Base-by-base conservation (phyloP, 2,113 vertebrate species). In the Chiloscyllium plagiosum region DNA sequence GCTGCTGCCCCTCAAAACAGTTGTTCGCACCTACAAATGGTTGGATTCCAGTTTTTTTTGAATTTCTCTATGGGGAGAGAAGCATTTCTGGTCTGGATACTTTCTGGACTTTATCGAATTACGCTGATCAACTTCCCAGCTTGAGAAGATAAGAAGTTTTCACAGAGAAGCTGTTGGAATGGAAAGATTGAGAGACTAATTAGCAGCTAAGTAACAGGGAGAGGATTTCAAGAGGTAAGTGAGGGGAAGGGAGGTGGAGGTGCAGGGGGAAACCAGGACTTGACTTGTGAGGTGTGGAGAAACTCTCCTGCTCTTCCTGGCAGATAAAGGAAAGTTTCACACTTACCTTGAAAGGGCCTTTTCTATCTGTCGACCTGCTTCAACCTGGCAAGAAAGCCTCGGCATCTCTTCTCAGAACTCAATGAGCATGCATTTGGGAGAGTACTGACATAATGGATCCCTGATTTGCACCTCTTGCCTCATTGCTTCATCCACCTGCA, bases 241-340 rank as follows among this genome's bases (percentile, higher is more conserved):
- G 70, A 29, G 70, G n/a, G 33, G n/a, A 83, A 37, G 78, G 33
- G 78, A 83, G 13, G 1, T 6, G 0, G 78, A 33, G 4, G n/a
- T 15, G 1, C 56, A 1, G 26, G 78, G 80, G 80, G 37, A 19
- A 19, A 20, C 4, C 42, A 19, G 80, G 80, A 47, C 37, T 83
- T 19, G 15, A 20, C 80, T 83, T 83, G 19, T 83, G 37, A 15
- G 33, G 17, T 83, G n/a, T 19, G n/a, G n/a, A 83, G n/a, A n/a
- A 83, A 42, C n/a, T 83, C 78, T 83, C 78, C 78, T 83, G 80
- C 80, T 83, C 37, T 83, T 47, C 17, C 80, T 83, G 80, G 80
- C 80, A 83, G 33, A 83, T 37, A 83, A 80, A 83, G 80, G 80
- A 83, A 83, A 83, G 80, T 47, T 83, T 83, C 37, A 83, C 80